Percentiles rank a stretch among this genome's conserved stretches.
These are phyloP conservation scores for Acomys russatus DNA, from an alignment of 2,797 vertebrate genomes.

Conservation along the genomic window DNA sequence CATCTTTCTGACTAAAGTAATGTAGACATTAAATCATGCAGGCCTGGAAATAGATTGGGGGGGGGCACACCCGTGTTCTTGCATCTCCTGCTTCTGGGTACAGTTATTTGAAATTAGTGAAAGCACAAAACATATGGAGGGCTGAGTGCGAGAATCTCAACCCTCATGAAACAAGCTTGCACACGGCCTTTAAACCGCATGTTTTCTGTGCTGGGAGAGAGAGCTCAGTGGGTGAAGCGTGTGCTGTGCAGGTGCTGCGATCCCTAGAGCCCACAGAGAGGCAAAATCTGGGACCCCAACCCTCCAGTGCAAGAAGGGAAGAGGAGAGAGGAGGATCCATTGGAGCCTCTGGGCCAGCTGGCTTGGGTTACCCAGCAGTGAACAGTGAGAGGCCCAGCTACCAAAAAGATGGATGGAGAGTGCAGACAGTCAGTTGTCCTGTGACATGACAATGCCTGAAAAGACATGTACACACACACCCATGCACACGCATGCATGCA, in stretches of 20 bases:
- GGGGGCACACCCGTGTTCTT: background rate
- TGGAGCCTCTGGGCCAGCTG: background rate
- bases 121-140: slow-evolving; percentile 61
- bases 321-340: background rate
- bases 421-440: background rate
- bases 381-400: background rate
- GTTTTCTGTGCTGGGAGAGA: background rate
- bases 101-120: slow-evolving; percentile 57
- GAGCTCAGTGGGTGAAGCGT: too few species aligned
- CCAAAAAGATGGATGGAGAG: background rate
- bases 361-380: background rate
- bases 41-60: background rate
- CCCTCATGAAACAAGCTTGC: slow-evolving; percentile 63
- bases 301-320: background rate
- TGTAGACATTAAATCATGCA: slow-evolving; percentile 28
- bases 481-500: fast-evolving
- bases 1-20: slow-evolving; percentile 12
- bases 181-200: slow-evolving; percentile 5
- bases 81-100: background rate
- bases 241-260: background rate
- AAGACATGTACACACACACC: background rate
- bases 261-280: background rate
- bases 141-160: slow-evolving; percentile 70
- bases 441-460: background rate
- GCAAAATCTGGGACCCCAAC: background rate